Evolutionary conservation across 2,113 vertebrate genomes (phyloP), one percentile per base, ranked within the genome.

Genomic region (Euleptes europaea): DNA sequence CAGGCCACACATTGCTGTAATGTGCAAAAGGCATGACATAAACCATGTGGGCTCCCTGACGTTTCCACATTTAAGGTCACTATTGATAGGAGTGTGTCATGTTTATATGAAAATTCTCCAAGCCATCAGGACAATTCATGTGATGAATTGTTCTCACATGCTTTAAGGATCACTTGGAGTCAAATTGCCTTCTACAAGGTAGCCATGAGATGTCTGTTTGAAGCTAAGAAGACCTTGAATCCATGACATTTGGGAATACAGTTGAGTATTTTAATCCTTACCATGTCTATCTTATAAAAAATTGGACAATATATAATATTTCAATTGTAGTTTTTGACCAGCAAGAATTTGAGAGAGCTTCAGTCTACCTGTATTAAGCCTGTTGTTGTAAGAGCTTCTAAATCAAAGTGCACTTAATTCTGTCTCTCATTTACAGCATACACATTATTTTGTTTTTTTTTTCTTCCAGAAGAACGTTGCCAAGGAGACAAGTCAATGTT

Each of bases 401-500:
- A 81, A 86, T 89, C 89, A 33, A 84, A 5, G 44, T 83, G 70
- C 88, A 71, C 57, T 81, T 76, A 57, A 85, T 81, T 88, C 84
- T 67, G 82, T 86, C 86, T 40, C 90, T 83, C 65, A 35, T 84
- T 51, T 83, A 79, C 66, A 83, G 69, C 9, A 42, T 79, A 74
- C 31, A 33, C 38, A 33, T 83, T 95, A 82, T 94, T 86, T 90
- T 93, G 57, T 95, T 96, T 96, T 95, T 96, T 96, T 94, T 98
- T 89, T 97, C 95, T 98, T 97, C 93, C 98, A 99, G 99, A 97
- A 92, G 94, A 89, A 79, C 97, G 93, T 92, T 99, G 99, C 95
- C 96, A 97, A 95, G 97, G 96, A 83, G 98, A 99, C 97, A 98
- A 97, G 93, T 98, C 98, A 47, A 94, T 97, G 89, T 98, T 99